Base-by-base conservation (phyloP, 2,113 vertebrate species). In the Microcebus lehilahytsara region DNA sequence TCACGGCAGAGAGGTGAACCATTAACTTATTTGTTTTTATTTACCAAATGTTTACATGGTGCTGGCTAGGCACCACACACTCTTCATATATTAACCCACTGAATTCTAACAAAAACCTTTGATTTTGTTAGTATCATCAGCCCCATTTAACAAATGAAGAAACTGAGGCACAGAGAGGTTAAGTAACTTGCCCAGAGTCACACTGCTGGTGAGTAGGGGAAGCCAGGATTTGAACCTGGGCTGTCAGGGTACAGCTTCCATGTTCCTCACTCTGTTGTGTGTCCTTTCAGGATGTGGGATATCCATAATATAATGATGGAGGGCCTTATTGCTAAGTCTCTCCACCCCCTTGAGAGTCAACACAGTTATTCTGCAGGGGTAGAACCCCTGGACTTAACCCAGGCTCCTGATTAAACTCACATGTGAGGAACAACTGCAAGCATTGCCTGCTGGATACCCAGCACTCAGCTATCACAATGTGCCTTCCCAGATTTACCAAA, bases 141-240 rank as follows among this genome's bases (percentile, higher is more conserved):
- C 37, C 49, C 27, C 72, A 60, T 30, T 78, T 78, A 53, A 84
- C 56, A 93, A 85, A 51, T 34, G 60, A 77, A 92, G 66, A 92
- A 23, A 71, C 46, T 34, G 64, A 97, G 95, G 95, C 87, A 95
- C 90, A 97, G 93, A 97, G 93, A 97, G 93, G 80, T 92, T 58
- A 80, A 85, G 88, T n/a, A n/a, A n/a, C n/a, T n/a, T n/a, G n/a
- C n/a, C n/a, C n/a, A n/a, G n/a, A n/a, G n/a, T n/a, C n/a, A n/a
- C n/a, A n/a, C n/a, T n/a, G n/a, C n/a, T n/a, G n/a, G 84, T 62
- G 42, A 64, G 62, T 1, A 14, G 32, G 22, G 17, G 74, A 17
- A 93, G 20, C n/a, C 60, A 80, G 32, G 25, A 40, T 62, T 72
- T 8, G 5, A 79, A 67, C 40, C 16, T 1, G 3, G 71, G 27